Conservation (phyloP, 2,113 vertebrate species). For the Scolopax mira region DNA sequence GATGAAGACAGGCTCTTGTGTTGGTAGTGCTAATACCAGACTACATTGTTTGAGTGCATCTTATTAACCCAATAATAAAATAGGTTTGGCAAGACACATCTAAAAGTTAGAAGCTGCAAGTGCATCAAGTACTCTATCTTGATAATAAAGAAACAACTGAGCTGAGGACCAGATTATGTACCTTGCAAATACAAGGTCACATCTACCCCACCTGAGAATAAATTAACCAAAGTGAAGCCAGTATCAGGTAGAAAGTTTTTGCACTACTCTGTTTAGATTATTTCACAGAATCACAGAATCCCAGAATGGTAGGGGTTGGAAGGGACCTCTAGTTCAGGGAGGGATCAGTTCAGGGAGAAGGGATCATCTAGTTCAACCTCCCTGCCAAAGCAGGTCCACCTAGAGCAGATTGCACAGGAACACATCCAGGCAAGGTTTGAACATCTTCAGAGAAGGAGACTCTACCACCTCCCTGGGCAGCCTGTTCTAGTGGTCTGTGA, state of each 20-base stretch:
- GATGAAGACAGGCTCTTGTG: neutral
- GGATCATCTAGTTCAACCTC: no score
- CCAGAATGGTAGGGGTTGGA: no score
- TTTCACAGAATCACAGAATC: no score
- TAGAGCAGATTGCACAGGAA: no score
- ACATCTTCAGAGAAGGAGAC: no score
- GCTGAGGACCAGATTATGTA: rapidly evolving
- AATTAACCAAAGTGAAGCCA: neutral
- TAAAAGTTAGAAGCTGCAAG: neutral
- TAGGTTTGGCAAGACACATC: neutral
- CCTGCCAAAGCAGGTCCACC: no score
- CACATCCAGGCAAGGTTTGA: no score
- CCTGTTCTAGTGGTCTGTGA: no score
- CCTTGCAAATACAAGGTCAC: neutral
- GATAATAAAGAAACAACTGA: neutral
- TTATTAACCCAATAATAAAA: neutral
- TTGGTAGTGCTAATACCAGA: neutral
- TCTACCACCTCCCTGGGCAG: no score
- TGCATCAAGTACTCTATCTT: neutral
- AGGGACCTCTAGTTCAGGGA: no score
- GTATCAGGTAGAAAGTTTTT: neutral
- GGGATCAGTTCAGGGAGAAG: no score
- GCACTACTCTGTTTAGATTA: neutral
- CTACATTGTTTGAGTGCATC: neutral
- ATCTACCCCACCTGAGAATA: neutral